A percentile compares a stretch with the other conserved stretches of the same genome.
Evolutionary conservation across 2,888 invertebrate genomes (phyloP).

Genomic region (Pseudolycoriella hygida): DNA sequence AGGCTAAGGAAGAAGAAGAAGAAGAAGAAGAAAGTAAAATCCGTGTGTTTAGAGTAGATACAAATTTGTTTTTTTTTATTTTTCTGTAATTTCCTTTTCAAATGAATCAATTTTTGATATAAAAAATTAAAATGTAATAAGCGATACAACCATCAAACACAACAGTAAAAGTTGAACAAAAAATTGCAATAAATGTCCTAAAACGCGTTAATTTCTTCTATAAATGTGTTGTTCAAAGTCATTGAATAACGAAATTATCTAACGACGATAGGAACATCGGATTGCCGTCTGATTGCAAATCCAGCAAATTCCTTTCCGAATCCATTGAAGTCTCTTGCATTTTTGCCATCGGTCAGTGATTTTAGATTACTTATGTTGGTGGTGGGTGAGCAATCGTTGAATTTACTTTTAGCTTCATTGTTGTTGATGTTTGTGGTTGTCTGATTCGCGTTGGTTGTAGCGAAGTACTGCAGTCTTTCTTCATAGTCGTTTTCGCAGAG

Average conservation of each 20-base stretch:
- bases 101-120: no score
- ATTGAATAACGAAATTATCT: not conserved
- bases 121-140: not conserved
- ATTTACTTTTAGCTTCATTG: not conserved
- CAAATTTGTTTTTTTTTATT: no score
- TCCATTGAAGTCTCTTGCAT: not conserved
- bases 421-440: not conserved
- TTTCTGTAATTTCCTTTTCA: no score
- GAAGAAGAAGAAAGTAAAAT: no score
- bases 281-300: not conserved
- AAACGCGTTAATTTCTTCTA: not conserved
- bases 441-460: not conserved
- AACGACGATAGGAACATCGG: not conserved
- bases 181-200: not conserved
- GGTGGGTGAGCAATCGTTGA: no score
- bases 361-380: not conserved
- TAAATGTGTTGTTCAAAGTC: not conserved
- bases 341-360: not conserved
- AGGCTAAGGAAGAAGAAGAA: no score
- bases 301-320: not conserved
- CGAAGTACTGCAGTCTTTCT: not conserved
- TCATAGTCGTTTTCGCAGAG: slow-evolving; percentile 94
- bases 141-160: not conserved
- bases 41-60: no score
- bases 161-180: not conserved